Evolutionary conservation across 2,797 vertebrate species (phyloP).

Genomic region (Microtus agrestis): DNA sequence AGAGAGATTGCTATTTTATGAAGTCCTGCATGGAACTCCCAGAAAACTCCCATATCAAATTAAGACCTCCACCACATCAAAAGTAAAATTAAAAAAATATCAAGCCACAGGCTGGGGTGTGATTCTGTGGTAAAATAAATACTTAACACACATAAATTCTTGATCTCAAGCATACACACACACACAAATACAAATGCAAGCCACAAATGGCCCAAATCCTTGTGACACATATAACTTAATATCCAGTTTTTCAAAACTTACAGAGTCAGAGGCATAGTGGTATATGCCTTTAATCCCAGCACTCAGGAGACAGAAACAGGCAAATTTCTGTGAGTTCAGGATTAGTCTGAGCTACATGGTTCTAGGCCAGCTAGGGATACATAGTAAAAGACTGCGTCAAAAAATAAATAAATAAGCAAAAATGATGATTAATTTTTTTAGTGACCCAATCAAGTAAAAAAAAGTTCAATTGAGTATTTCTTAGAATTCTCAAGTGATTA

Average conservation of each 20-base stretch:
- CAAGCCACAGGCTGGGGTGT: background rate
- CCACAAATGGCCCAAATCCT: background rate
- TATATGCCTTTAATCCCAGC: background rate
- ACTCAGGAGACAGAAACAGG: background rate
- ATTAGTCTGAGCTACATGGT: background rate
- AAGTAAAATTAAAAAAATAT: background rate
- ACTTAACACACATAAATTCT: background rate
- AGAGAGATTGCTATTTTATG: background rate
- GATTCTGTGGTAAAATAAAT: background rate
- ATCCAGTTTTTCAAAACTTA: constrained; percentile 27
- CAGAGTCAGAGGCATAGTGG: background rate
- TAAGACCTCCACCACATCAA: background rate
- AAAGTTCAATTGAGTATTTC: background rate
- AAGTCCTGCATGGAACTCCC: background rate
- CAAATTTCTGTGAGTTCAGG: background rate
- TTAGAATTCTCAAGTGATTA: background rate
- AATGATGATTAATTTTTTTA: background rate
- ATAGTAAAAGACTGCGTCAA: background rate
- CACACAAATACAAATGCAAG: background rate
- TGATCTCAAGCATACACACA: background rate
- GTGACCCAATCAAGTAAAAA: background rate
- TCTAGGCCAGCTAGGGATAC: background rate
- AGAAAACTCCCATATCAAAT: background rate
- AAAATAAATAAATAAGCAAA: background rate
- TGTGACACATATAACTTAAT: background rate